phyloP scores from a whole-genome alignment of 1,140 invertebrate species.

The Hylyphantes graminicola region DNA sequence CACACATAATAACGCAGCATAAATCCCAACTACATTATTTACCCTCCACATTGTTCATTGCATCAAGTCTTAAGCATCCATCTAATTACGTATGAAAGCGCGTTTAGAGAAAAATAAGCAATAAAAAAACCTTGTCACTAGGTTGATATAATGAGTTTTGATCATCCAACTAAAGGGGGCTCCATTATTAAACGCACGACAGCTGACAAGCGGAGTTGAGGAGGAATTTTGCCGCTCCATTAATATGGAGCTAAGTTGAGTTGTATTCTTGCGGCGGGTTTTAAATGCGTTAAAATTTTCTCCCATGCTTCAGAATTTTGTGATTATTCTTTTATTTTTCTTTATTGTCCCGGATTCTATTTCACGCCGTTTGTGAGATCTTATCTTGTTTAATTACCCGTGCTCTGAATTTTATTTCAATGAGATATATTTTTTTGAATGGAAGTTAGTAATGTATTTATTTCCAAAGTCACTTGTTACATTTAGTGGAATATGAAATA shows the following conservation, averaged over 20 bases:
- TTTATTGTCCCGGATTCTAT: neutral
- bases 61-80: conserved; percentile 37
- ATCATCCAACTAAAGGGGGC: conserved; percentile 55
- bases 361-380: neutral
- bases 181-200: conserved; percentile 59
- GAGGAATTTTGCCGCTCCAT: conserved; percentile 60
- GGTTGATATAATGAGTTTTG: conserved; percentile 60
- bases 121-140: conserved; percentile 54
- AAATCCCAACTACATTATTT: conserved; percentile 24
- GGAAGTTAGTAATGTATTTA: too few relatives aligned
- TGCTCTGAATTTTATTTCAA: too few relatives aligned
- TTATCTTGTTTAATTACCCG: too few relatives aligned
- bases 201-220: conserved; percentile 60
- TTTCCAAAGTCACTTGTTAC: too few relatives aligned
- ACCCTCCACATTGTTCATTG: conserved; percentile 31
- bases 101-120: conserved; percentile 14
- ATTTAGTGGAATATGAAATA: too few relatives aligned
- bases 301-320: conserved; percentile 1
- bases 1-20: conserved; percentile 17
- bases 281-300: conserved; percentile 58
- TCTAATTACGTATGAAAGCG: conserved; percentile 59
- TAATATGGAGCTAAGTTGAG: conserved; percentile 55
- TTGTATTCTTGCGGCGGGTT: conserved; percentile 40
- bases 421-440: too few relatives aligned
- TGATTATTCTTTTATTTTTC: conserved; percentile 17